Evolutionary conservation across 2,888 invertebrate genomes (phyloP).

Genomic region (Drosophila neutralis): DNA sequence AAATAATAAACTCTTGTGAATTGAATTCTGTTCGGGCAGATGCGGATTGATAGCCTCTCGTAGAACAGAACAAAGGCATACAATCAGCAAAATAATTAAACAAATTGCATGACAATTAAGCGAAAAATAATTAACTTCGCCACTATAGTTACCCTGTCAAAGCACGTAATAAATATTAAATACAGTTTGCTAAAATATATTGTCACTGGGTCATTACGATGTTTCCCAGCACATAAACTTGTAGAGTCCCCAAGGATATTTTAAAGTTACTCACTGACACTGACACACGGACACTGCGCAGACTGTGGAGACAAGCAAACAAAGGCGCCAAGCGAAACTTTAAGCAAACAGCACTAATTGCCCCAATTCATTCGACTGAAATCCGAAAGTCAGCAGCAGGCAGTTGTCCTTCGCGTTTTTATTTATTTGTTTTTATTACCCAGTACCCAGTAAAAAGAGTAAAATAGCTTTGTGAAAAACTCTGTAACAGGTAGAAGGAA

Average conservation of each 20-base stretch:
- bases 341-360: conserved; percentile 76
- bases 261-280: conserved; percentile 11
- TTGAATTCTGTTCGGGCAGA: background rate
- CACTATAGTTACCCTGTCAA: background rate
- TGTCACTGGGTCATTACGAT: conserved; percentile 3
- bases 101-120: conserved; percentile 42
- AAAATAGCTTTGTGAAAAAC: background rate
- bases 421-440: background rate
- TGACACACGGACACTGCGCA: too few relatives aligned
- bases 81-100: conserved; percentile 39
- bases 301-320: conserved; percentile 18
- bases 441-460: background rate
- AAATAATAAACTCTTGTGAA: background rate
- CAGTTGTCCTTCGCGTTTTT: background rate
- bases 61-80: background rate
- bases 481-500: background rate
- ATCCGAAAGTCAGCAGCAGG: conserved; percentile 17
- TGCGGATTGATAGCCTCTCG: background rate
- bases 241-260: conserved; percentile 6
- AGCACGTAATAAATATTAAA: conserved; percentile 18
- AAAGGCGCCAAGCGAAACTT: conserved; percentile 52
- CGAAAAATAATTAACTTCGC: conserved; percentile 15
- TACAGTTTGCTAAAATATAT: background rate
- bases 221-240: conserved; percentile 11
- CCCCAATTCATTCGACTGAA: conserved; percentile 66